These are phyloP conservation scores for Drosophila limbata DNA, from an alignment of 2,888 invertebrate species.

Conservation along the genomic window DNA sequence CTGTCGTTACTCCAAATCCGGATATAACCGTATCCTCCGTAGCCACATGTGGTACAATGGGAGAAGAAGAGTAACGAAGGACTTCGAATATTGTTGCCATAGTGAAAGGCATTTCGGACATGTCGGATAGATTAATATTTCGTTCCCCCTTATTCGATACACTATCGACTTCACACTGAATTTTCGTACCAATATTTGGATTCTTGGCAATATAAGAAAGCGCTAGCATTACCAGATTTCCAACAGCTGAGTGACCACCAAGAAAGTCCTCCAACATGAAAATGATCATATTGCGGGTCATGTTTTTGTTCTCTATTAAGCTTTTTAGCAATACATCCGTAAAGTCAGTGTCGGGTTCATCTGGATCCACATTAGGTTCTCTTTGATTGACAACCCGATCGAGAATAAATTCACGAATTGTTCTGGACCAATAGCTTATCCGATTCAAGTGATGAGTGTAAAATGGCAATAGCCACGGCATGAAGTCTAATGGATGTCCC, in stretches of 20 bases:
- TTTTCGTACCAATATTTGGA: slow-evolving; percentile 88
- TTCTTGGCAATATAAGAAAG: slow-evolving; percentile 89
- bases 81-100: slow-evolving; percentile 93
- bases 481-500: slow-evolving; percentile 94
- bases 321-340: slow-evolving; percentile 92
- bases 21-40: slow-evolving; percentile 90
- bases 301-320: slow-evolving; percentile 87
- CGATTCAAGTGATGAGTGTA: slow-evolving; percentile 89
- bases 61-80: slow-evolving; percentile 92
- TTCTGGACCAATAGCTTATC: slow-evolving; percentile 89
- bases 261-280: slow-evolving; percentile 94
- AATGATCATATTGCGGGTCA: slow-evolving; percentile 91
- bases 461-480: slow-evolving; percentile 92
- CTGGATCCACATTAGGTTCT: slow-evolving; percentile 85
- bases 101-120: slow-evolving; percentile 90
- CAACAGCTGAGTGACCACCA: slow-evolving; percentile 95
- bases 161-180: slow-evolving; percentile 89
- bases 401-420: slow-evolving; percentile 91
- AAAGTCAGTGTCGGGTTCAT: slow-evolving; percentile 90
- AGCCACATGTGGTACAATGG: slow-evolving; percentile 95
- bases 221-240: slow-evolving; percentile 92
- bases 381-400: slow-evolving; percentile 88
- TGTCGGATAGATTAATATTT: slow-evolving; percentile 89
- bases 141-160: slow-evolving; percentile 86
- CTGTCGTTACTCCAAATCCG: slow-evolving; percentile 90